Base-by-base conservation (phyloP, 2,888 invertebrate genomes). In the Troides aeacus region DNA sequence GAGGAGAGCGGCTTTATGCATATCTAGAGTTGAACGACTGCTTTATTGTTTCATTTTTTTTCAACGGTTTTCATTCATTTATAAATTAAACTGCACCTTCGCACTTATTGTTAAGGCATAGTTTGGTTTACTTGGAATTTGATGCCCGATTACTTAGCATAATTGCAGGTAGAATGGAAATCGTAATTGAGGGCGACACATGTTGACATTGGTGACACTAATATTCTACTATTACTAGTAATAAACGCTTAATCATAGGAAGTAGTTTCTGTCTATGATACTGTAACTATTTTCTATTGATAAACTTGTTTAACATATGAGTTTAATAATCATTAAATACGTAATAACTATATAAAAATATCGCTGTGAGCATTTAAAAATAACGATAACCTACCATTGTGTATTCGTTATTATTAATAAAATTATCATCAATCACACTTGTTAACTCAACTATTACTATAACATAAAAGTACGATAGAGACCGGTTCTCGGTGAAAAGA, bases 401-500 rank as follows among this genome's bases (percentile, higher is more conserved):
- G 46, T 46, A 46, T 46, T 46, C 15, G 15, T 46, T 46, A 15
- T 46, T 15, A 46, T 46, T 46, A 46, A 46, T 46, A 15, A 30
- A 12, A 46, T 46, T 15, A 15, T 46, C 10, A 57, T 64, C 24
- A 53, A 36, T 64, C 24, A 64, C 56, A 64, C 39, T 23, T 62
- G 24, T 60, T 69, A 65, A 30, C 46, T 65, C 61, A 18, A 30
- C 5, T 65, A 65, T 56, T 46, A 61, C 56, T 69, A 61, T 65
- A 61, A 46, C 59, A 69, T 69, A 65, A 76, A 81, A 82, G 84
- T 82, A 85, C 81, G 76, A 80, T 80, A 76, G 76, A 74, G 85
- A 87, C 87, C 86, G 82, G 87, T 86, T 81, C 77, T 75, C 76
- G 78, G 81, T 84, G 78, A 83, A 86, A 90, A 78, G 88, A 88